Percentiles rank a stretch among this genome's conserved stretches.
Conservation (phyloP, 1,140 invertebrate species). For the Sminthurinus signatus region DNA sequence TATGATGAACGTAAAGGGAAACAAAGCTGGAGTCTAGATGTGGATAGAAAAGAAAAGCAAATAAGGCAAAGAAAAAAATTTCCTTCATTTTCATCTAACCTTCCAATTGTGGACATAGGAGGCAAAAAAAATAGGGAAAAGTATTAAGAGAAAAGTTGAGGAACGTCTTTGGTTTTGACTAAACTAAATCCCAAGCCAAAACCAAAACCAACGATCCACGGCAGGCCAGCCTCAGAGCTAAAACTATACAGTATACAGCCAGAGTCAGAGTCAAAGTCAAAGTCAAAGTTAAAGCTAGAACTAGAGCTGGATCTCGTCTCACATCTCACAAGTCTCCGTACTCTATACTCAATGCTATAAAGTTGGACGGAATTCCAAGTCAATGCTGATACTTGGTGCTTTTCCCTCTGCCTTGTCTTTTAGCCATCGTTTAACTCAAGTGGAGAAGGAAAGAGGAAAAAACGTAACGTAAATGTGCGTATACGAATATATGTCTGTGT, state of each 20-base stretch:
- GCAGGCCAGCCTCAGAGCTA: too few relatives aligned
- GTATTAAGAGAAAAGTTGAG: constrained; percentile 20
- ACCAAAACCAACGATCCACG: too few relatives aligned
- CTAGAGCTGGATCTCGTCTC: neutral
- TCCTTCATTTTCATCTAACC: constrained; percentile 13
- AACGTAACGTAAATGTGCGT: neutral
- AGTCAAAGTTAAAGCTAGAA: neutral
- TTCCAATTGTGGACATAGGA: constrained; percentile 7
- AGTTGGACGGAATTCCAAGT: too few relatives aligned
- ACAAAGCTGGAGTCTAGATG: neutral
- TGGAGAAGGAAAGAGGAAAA: neutral
- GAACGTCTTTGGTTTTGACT: constrained; percentile 11
- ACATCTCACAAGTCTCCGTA: too few relatives aligned
- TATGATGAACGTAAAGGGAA: neutral
- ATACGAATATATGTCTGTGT: constrained; percentile 9
- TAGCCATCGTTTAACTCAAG: neutral
- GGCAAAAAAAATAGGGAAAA: constrained; percentile 1
- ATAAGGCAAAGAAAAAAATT: constrained; percentile 1
- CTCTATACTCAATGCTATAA: too few relatives aligned
- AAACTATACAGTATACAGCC: neutral
- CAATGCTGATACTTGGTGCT: neutral
- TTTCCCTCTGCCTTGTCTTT: too few relatives aligned
- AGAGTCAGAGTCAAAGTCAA: neutral
- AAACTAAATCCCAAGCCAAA: neutral
- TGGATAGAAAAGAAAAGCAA: constrained; percentile 6